Base-by-base conservation (phyloP, 2,888 invertebrate genomes). In the Cistogaster globosa region DNA sequence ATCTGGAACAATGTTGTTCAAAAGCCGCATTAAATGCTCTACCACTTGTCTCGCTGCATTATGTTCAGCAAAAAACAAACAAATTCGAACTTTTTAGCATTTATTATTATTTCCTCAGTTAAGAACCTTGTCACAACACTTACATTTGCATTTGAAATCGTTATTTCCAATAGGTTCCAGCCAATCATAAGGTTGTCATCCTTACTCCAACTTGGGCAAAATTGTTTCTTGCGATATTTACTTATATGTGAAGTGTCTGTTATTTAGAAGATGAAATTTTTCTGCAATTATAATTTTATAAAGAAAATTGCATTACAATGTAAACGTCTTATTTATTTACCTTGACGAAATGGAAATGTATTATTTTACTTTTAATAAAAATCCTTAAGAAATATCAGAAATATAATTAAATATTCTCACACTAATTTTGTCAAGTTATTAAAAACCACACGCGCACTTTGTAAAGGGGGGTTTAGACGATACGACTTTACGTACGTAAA, bases 131-230 rank as follows among this genome's bases (percentile, higher is more conserved):
- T 58, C 60, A 18, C 83, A 83, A 20, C 51, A 57, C 5, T 20
- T 45, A n/a, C 71, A 57, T 22, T 67, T 80, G 26, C 76, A 63
- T 80, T 65, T 76, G 48, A 67, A 71, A 14, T 68, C 74, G 18
- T 58, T 51, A 26, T 51, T 45, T 69, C 76, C 45, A 62, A 60
- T 36, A 18, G 65, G 26, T 16, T 80, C 51, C 20, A 80, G 38
- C 71, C 71, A 79, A 26, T 45, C 79, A 71, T 65, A 36, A 67
- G 68, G 14, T 48, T 20, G 42, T 51, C 26, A 38, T 60, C 69
- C 51, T 57, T 18, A 3, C 51, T 16, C 78, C 78, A 78, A 42
- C 18, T 69, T 69, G 22, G 14, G n/a, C 67, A 55, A 62, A 77
- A 68, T 53, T n/a, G 22, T 63, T 75, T 20, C 36, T 75, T 72